Conservation (phyloP, 2,888 invertebrate genomes). For the Xestia rhomboidea region DNA sequence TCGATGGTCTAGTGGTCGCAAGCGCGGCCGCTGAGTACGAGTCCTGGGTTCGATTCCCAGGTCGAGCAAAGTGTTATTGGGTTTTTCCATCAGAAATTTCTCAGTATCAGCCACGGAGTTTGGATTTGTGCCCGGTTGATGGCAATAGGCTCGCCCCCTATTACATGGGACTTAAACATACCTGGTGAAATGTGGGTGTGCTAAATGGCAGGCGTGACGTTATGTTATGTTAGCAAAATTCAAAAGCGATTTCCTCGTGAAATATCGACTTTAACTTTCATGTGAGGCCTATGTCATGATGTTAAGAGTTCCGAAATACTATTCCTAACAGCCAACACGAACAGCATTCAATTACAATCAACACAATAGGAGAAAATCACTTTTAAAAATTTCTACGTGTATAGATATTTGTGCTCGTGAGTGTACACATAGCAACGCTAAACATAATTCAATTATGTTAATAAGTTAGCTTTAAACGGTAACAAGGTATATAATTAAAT, state of each 20-base stretch:
- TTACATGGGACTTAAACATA: too few relatives aligned
- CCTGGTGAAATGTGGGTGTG: too few relatives aligned
- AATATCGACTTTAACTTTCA: not conserved
- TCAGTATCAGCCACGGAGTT: too few relatives aligned
- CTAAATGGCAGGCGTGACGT: too few relatives aligned
- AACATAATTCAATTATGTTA: conserved; percentile 51
- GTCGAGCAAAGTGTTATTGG: too few relatives aligned
- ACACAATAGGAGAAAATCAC: not conserved
- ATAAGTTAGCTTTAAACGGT: conserved; percentile 38
- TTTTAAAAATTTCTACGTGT: not conserved
- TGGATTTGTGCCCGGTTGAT: too few relatives aligned
- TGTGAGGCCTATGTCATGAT: not conserved
- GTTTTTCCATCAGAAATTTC: too few relatives aligned
- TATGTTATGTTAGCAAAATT: not conserved
- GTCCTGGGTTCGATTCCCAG: too few relatives aligned
- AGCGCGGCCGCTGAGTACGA: too few relatives aligned
- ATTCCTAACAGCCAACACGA: not conserved
- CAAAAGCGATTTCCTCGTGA: not conserved
- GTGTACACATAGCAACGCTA: conserved; percentile 1
- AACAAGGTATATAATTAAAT: conserved; percentile 48
- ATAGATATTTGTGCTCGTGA: not conserved
- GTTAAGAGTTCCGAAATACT: not conserved
- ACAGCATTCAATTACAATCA: not conserved
- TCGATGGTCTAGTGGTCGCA: too few relatives aligned
- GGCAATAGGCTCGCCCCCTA: too few relatives aligned